phyloP scores from a whole-genome alignment of 2,113 vertebrate species.

The Casuarius casuarius region DNA sequence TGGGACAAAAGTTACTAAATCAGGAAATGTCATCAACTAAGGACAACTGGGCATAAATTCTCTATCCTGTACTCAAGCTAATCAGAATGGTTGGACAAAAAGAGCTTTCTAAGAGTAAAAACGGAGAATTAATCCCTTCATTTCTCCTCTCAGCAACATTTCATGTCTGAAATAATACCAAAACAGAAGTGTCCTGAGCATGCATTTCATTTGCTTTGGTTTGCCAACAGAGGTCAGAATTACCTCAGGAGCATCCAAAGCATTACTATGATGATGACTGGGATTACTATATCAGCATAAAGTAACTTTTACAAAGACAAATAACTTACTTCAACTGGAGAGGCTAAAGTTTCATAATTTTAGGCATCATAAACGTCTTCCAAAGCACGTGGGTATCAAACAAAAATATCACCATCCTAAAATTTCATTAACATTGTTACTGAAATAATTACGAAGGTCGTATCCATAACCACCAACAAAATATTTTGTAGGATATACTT shows the following conservation, averaged over 20 bases:
- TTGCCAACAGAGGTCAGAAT: constrained; percentile 66
- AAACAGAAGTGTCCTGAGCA: not conserved
- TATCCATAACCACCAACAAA: not conserved
- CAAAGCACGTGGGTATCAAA: not conserved
- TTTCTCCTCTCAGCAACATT: not conserved
- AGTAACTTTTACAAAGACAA: not conserved
- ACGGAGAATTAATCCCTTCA: not conserved
- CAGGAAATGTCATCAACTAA: not conserved
- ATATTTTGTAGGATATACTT: not conserved
- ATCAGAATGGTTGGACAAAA: not conserved
- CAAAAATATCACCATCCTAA: not conserved
- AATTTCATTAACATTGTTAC: not conserved
- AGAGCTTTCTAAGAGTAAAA: not conserved
- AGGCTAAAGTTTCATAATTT: not conserved
- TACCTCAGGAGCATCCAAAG: constrained; percentile 39
- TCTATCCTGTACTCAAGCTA: not conserved
- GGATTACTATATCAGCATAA: not conserved
- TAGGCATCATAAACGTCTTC: not conserved
- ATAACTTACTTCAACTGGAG: not conserved
- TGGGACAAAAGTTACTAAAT: not conserved
- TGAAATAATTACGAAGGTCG: not conserved
- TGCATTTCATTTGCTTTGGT: constrained; percentile 16
- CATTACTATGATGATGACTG: not conserved
- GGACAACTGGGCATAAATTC: not conserved
- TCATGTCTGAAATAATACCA: not conserved